phyloP scores from a whole-genome alignment of 64 coral and sea anemone genomes.

The Hydrozoanthus tunicans region DNA sequence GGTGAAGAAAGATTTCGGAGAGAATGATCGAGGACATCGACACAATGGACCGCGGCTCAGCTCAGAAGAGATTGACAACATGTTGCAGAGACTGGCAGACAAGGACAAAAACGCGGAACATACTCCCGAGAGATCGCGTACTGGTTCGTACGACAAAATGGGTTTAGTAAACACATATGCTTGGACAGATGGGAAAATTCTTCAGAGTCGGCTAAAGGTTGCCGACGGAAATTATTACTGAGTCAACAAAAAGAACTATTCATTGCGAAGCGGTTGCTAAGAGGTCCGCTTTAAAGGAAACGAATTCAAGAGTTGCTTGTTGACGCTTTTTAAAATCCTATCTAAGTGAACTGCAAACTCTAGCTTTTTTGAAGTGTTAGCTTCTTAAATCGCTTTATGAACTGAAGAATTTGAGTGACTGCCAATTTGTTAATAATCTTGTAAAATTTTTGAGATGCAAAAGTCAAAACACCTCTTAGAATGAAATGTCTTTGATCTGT shows the following conservation, averaged over 20 bases:
- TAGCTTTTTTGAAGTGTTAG: no score
- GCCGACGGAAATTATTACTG: constrained; percentile 79
- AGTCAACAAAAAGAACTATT: background rate
- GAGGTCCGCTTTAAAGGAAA: no score
- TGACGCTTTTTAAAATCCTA: background rate
- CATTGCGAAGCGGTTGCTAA: background rate
- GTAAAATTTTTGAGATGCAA: no score
- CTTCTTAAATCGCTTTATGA: no score
- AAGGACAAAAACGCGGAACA: constrained; percentile 65
- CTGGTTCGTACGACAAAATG: constrained; percentile 52
- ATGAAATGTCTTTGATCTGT: no score
- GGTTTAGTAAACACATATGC: constrained; percentile 76
- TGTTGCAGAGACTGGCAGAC: constrained; percentile 81
- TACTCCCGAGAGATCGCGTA: constrained; percentile 79
- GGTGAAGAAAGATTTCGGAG: constrained; percentile 28
- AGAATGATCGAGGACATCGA: background rate
- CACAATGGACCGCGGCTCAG: constrained; percentile 7
- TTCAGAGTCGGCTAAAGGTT: constrained; percentile 34
- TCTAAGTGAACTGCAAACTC: no score
- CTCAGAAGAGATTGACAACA: constrained; percentile 63
- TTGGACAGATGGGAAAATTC: constrained; percentile 64
- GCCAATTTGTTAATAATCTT: no score
- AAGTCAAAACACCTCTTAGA: no score
- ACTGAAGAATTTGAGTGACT: no score
- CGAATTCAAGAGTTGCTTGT: background rate